Conservation (phyloP, 2,113 vertebrate species). For the Blennius ocellaris region DNA sequence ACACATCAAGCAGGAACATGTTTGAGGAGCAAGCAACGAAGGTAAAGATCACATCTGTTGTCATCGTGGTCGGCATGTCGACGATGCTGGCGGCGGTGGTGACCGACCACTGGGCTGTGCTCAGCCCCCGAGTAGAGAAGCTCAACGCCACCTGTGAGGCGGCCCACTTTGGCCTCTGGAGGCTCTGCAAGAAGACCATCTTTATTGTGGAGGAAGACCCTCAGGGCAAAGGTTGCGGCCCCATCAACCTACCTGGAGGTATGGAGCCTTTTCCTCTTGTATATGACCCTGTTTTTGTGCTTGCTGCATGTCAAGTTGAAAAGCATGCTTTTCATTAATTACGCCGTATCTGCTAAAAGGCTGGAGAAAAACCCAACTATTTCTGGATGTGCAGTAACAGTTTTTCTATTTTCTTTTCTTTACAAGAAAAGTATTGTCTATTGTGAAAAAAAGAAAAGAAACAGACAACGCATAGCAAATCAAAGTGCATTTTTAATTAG, state of each 20-base stretch:
- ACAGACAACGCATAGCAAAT: too few species aligned
- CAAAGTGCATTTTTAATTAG: too few species aligned
- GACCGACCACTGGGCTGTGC: slow-evolving; percentile 95
- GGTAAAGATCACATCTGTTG: slow-evolving; percentile 88
- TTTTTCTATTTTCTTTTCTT: too few species aligned
- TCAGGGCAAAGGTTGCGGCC: slow-evolving; percentile 86
- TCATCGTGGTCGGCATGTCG: slow-evolving; percentile 88
- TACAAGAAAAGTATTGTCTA: too few species aligned
- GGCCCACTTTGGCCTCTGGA: slow-evolving; percentile 96
- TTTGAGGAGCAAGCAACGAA: slow-evolving; percentile 86
- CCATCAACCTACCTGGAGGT: slow-evolving; percentile 92
- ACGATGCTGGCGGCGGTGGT: slow-evolving; percentile 90
- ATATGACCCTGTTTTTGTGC: too few species aligned
- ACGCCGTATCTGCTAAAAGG: too few species aligned
- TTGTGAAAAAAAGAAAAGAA: too few species aligned
- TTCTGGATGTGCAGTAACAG: too few species aligned
- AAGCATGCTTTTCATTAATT: too few species aligned
- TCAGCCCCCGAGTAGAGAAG: slow-evolving; percentile 88
- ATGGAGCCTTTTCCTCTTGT: slow-evolving; percentile 50
- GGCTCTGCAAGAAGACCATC: slow-evolving; percentile 90
- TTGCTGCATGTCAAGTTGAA: too few species aligned
- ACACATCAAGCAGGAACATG: slow-evolving; percentile 75
- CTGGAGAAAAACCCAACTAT: too few species aligned
- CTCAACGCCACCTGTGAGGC: slow-evolving; percentile 89
- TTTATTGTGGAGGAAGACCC: slow-evolving; percentile 78